Conservation (phyloP, 2,888 invertebrate species). For the Alcis repandata region DNA sequence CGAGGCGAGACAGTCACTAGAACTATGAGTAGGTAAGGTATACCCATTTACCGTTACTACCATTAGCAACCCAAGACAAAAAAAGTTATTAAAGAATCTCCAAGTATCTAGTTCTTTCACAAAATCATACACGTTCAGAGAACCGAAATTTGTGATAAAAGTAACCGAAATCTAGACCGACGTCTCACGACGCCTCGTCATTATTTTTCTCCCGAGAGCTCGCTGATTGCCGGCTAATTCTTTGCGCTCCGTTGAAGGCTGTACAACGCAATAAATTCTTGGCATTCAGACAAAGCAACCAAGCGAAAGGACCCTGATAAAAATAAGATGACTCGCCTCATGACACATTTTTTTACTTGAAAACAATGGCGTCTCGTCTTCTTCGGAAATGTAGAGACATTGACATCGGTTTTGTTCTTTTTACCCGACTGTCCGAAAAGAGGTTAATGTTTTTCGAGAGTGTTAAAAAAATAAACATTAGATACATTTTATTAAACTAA, state of each 20-base stretch:
- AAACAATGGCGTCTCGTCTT: constrained; percentile 64
- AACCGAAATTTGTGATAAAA: constrained; percentile 10
- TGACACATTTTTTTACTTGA: constrained; percentile 75
- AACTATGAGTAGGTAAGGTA: too few species aligned
- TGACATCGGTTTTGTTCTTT: constrained; percentile 27
- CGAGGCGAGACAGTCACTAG: too few species aligned
- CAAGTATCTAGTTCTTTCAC: not conserved
- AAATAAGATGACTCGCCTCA: constrained; percentile 77
- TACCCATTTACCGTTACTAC: too few species aligned
- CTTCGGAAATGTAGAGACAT: constrained; percentile 29
- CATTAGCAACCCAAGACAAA: too few species aligned
- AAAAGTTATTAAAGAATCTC: not conserved
- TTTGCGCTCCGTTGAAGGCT: constrained; percentile 74
- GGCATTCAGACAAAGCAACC: constrained; percentile 79
- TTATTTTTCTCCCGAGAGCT: constrained; percentile 35
- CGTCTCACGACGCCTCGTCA: constrained; percentile 19
- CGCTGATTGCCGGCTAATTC: constrained; percentile 73
- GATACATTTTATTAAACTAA: too few species aligned
- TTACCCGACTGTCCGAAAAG: not conserved
- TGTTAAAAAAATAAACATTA: too few species aligned
- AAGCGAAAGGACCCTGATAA: constrained; percentile 79
- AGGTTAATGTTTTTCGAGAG: too few species aligned
- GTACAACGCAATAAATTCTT: constrained; percentile 83
- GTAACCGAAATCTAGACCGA: constrained; percentile 12
- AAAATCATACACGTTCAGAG: constrained; percentile 6